Conservation (phyloP, 2,113 vertebrate species). For the Dasyornis broadbenti region DNA sequence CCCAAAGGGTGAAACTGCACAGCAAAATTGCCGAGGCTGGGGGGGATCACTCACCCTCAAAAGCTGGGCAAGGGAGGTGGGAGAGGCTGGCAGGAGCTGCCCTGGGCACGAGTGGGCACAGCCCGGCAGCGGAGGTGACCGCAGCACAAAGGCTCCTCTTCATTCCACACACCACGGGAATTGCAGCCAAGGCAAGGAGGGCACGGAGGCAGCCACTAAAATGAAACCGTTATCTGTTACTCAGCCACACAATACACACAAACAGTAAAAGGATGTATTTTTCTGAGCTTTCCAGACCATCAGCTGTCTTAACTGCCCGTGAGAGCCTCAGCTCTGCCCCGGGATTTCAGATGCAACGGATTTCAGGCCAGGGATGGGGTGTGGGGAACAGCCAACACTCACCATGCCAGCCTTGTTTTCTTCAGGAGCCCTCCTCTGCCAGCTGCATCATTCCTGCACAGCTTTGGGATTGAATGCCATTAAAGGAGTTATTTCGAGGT, state of each 20-base stretch:
- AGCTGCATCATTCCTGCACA: not conserved
- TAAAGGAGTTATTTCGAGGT: not conserved
- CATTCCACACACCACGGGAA: fast-evolving
- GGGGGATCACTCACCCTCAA: not conserved
- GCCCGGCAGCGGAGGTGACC: not conserved
- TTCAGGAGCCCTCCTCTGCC: not conserved
- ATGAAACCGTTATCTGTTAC: fast-evolving
- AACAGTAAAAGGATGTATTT: not conserved
- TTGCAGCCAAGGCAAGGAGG: not conserved
- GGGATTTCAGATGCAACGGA: not conserved
- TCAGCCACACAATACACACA: fast-evolving
- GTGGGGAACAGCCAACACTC: not conserved
- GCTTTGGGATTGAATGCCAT: not conserved
- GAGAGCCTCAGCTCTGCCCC: not conserved
- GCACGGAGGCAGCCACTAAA: fast-evolving
- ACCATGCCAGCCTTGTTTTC: not conserved
- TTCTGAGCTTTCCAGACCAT: not conserved
- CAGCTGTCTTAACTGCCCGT: too few relatives aligned
- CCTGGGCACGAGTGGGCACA: fast-evolving
- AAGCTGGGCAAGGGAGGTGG: fast-evolving
- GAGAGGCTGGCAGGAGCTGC: not conserved
- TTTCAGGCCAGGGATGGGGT: not conserved
- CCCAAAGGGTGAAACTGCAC: not conserved
- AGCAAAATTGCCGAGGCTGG: not conserved
- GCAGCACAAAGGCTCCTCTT: not conserved